phyloP scores from a whole-genome alignment of 2,888 invertebrate species.

The Lamproptera curius region DNA sequence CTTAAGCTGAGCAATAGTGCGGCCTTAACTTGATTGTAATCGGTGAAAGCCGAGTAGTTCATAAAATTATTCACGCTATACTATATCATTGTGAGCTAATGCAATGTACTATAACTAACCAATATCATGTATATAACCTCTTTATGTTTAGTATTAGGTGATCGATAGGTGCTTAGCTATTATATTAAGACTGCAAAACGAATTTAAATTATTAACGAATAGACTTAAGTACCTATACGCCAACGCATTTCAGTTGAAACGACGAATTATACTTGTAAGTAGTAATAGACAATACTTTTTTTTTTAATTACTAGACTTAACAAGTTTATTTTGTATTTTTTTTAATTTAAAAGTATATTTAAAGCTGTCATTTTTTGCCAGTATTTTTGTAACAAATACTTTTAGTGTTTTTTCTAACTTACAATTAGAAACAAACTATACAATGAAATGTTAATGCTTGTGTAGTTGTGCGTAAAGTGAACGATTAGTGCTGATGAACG shows the following conservation, averaged over 20 bases:
- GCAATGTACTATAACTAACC: slow-evolving; percentile 11
- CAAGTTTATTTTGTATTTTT: background rate
- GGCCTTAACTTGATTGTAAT: too few species aligned
- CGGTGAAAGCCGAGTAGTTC: too few species aligned
- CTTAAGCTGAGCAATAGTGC: too few species aligned
- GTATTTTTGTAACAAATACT: background rate
- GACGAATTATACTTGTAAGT: background rate
- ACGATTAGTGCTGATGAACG: background rate
- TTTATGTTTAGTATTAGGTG: slow-evolving; percentile 36
- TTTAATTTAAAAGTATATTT: slow-evolving; percentile 11
- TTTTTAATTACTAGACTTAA: background rate
- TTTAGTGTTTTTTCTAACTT: background rate
- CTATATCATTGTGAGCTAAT: background rate
- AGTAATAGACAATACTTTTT: background rate
- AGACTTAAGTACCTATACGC: slow-evolving; percentile 26
- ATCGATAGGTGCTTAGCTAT: slow-evolving; percentile 63
- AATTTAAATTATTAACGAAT: slow-evolving; percentile 58
- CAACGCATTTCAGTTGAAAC: slow-evolving; percentile 18
- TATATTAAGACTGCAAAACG: slow-evolving; percentile 69
- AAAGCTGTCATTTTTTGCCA: slow-evolving; percentile 3
- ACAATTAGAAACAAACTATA: too few species aligned
- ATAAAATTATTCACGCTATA: too few species aligned
- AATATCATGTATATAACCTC: slow-evolving; percentile 34
- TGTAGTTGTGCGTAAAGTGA: background rate
- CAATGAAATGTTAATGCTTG: background rate